Conservation (phyloP, 2,113 vertebrate species). For the Numida meleagris region DNA sequence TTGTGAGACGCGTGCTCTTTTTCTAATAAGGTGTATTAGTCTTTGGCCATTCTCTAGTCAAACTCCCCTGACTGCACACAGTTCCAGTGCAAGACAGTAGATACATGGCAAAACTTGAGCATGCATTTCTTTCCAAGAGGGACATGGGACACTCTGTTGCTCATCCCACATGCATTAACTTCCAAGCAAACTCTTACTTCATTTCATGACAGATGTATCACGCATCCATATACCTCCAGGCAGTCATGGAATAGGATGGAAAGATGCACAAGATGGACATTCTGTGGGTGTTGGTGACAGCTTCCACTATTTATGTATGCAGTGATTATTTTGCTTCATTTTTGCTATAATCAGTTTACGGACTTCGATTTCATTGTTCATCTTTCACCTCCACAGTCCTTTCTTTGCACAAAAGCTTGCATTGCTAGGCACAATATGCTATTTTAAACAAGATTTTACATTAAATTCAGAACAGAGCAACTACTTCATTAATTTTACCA, state of each 20-base stretch:
- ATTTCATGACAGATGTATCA: fast-evolving
- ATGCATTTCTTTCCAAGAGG: neutral
- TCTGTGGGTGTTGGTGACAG: neutral
- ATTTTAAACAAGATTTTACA: constrained; percentile 39
- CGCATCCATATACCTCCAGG: neutral
- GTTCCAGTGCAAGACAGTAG: neutral
- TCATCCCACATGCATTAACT: neutral
- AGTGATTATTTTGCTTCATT: neutral
- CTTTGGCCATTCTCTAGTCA: neutral
- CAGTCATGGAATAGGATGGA: neutral
- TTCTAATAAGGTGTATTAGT: neutral
- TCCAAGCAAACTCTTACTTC: neutral
- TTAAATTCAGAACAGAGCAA: constrained; percentile 33
- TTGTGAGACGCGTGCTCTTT: neutral
- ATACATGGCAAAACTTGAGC: fast-evolving
- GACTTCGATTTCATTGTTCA: neutral
- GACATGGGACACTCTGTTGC: neutral
- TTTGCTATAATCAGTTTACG: neutral
- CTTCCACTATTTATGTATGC: neutral
- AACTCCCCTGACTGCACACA: neutral
- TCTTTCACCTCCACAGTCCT: neutral
- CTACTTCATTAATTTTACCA: constrained; percentile 48
- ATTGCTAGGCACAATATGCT: constrained; percentile 25
- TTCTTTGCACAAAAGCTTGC: neutral
- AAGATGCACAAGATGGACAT: neutral